phyloP scores from a whole-genome alignment of 1,140 invertebrate genomes.

The Rhopalosiphum padi region DNA sequence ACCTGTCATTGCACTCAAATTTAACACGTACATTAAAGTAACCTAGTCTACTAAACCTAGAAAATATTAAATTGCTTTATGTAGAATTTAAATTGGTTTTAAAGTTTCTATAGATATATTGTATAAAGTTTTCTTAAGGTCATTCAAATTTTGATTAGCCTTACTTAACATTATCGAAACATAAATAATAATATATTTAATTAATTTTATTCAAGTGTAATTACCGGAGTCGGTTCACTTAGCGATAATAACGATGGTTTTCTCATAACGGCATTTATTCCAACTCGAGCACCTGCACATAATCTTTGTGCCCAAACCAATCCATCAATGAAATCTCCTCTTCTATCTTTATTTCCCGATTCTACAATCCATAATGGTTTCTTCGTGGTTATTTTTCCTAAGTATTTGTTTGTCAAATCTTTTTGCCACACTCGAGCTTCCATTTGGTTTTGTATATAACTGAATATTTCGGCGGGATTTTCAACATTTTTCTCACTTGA shows the following conservation, averaged over 20 bases:
- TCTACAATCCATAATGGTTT: conserved; percentile 66
- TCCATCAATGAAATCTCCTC: conserved; percentile 64
- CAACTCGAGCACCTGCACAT: conserved; percentile 65
- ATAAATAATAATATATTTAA: not conserved
- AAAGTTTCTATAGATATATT: not conserved
- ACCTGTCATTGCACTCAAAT: too few species aligned
- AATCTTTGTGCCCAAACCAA: conserved; percentile 64
- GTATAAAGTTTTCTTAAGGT: not conserved
- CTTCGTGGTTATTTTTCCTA: conserved; percentile 58
- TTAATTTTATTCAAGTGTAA: conserved; percentile 45
- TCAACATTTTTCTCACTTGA: conserved; percentile 45
- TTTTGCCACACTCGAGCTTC: conserved; percentile 63
- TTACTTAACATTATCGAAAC: not conserved
- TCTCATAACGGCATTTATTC: conserved; percentile 65
- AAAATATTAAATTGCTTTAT: not conserved
- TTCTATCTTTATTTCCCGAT: conserved; percentile 63
- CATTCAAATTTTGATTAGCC: not conserved
- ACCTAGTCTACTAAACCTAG: too few species aligned
- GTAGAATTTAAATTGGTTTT: not conserved
- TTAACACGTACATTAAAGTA: too few species aligned
- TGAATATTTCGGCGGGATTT: conserved; percentile 39
- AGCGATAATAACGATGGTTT: conserved; percentile 63
- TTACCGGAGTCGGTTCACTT: conserved; percentile 64
- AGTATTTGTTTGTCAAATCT: conserved; percentile 60
- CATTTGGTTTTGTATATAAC: conserved; percentile 47